These are phyloP conservation scores for Mareca penelope DNA, from an alignment of 2,797 vertebrate species.

Conservation along the genomic window DNA sequence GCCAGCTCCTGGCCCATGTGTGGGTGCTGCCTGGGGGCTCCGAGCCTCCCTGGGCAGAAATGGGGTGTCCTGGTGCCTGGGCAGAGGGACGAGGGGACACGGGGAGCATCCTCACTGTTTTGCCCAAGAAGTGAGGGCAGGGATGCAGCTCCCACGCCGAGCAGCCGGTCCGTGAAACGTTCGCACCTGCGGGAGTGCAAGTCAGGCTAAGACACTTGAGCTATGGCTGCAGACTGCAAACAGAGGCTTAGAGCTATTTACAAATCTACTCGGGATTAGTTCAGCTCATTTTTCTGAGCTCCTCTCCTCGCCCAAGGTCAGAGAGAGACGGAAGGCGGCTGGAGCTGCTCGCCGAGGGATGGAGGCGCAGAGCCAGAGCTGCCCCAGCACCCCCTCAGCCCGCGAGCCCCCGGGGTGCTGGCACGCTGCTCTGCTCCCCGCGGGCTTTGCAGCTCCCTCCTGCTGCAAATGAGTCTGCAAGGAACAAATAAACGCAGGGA, in stretches of 20 bases:
- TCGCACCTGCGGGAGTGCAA: not conserved
- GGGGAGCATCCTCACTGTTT: not conserved
- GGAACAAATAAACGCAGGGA: not conserved
- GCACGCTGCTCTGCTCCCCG: not conserved
- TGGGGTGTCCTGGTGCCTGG: not conserved
- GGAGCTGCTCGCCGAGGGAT: rapidly evolving
- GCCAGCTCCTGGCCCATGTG: not conserved
- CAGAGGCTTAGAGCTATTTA: not conserved
- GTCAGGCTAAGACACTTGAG: not conserved
- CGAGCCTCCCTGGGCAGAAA: not conserved
- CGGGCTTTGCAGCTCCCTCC: not conserved
- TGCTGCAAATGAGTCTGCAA: not conserved
- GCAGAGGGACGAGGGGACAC: not conserved
- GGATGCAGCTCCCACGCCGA: not conserved
- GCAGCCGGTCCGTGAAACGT: not conserved
- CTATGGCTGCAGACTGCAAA: not conserved
- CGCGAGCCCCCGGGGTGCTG: not conserved
- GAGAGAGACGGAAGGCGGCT: not conserved
- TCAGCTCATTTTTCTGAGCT: not conserved
- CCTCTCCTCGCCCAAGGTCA: not conserved
- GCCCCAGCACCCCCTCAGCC: not conserved
- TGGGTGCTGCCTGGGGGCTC: too few relatives aligned
- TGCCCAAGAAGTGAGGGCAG: not conserved
- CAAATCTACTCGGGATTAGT: not conserved
- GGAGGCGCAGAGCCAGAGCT: not conserved